phyloP scores from a whole-genome alignment of 1,140 invertebrate species.

The Phocides pigmalion region DNA sequence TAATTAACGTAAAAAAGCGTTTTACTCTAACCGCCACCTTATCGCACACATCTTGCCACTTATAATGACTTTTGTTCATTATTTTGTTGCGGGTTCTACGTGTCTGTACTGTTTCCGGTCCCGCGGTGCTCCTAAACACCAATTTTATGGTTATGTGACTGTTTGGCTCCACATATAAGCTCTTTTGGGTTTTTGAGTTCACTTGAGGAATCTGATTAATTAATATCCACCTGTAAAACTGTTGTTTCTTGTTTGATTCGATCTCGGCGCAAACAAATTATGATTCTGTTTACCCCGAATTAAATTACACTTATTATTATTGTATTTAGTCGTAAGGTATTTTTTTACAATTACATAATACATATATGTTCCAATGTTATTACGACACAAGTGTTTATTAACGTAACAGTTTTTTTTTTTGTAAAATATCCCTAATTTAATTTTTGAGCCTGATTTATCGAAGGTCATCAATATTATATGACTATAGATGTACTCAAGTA shows the following conservation, averaged over 20 bases:
- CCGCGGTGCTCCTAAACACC: slow-evolving; percentile 53
- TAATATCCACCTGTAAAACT: slow-evolving; percentile 55
- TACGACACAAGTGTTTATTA: too few species aligned
- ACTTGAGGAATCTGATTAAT: slow-evolving; percentile 49
- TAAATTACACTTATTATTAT: slow-evolving; percentile 45
- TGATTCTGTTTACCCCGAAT: slow-evolving; percentile 37
- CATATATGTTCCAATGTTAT: too few species aligned
- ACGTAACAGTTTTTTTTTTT: slow-evolving; percentile 12
- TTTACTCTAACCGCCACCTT: slow-evolving; percentile 73
- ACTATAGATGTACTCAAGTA: slow-evolving; percentile 1
- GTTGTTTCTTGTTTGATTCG: slow-evolving; percentile 46
- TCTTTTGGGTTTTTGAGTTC: slow-evolving; percentile 44
- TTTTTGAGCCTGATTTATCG: not conserved
- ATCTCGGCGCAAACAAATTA: slow-evolving; percentile 42
- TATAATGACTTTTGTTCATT: slow-evolving; percentile 81
- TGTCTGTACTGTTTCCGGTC: slow-evolving; percentile 69
- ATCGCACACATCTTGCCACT: slow-evolving; percentile 71
- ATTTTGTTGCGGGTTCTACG: slow-evolving; percentile 69
- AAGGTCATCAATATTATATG: not conserved
- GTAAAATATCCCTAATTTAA: not conserved
- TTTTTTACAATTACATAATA: slow-evolving; percentile 27
- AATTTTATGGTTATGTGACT: slow-evolving; percentile 74
- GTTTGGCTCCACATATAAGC: slow-evolving; percentile 51
- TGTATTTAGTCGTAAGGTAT: slow-evolving; percentile 39
- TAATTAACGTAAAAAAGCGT: slow-evolving; percentile 82